These are phyloP conservation scores for Malurus cyaneus DNA, from an alignment of 2,113 vertebrate genomes.

Conservation along the genomic window DNA sequence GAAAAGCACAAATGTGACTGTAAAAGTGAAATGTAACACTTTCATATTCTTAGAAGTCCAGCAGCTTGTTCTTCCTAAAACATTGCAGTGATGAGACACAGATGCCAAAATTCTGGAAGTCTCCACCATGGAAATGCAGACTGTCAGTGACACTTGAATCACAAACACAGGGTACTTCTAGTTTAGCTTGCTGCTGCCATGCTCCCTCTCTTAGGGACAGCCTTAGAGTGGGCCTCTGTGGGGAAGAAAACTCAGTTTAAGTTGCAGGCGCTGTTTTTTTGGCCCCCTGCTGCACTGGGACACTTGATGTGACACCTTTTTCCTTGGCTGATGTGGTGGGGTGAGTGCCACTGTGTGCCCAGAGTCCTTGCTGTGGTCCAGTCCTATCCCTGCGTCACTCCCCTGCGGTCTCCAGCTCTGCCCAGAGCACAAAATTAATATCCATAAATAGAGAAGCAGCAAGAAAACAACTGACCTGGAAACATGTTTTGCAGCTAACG, in stretches of 20 bases:
- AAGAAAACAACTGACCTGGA: background rate
- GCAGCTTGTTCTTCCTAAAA: background rate
- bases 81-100: background rate
- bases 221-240: background rate
- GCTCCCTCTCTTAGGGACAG: background rate
- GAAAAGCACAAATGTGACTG: background rate
- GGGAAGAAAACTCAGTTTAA: background rate
- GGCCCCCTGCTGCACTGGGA: too few relatives aligned
- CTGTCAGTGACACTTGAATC: background rate
- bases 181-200: background rate
- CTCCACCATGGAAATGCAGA: background rate
- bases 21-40: background rate
- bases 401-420: background rate
- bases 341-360: background rate
- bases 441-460: background rate
- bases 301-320: background rate
- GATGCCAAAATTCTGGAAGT: background rate
- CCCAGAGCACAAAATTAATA: background rate
- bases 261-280: background rate
- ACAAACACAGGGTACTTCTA: rapidly evolving
- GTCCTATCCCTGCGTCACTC: rapidly evolving
- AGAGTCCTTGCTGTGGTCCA: background rate
- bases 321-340: background rate
- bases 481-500: background rate
- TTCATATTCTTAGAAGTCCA: background rate